Percentiles rank a stretch among this genome's conserved stretches.
phyloP scores from a whole-genome alignment of 2,888 invertebrate species.

The Pollenia amentaria region DNA sequence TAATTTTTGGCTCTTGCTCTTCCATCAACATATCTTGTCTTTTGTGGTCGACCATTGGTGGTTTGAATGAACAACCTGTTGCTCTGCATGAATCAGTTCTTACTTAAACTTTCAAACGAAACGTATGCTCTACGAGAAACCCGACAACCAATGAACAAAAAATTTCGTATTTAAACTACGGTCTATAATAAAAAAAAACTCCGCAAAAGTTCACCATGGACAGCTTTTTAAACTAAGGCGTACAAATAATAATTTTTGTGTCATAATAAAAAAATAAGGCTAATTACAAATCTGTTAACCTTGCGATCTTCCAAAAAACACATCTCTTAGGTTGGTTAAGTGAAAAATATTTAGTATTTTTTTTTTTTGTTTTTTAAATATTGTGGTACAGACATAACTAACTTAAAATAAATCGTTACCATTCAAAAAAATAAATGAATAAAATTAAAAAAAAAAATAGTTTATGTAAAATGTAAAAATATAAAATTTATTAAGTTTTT shows the following conservation, averaged over 20 bases:
- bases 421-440: too few relatives aligned
- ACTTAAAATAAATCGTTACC: too few relatives aligned
- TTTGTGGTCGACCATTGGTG: conserved; percentile 48
- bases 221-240: not conserved
- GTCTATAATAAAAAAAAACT: not conserved
- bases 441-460: too few relatives aligned
- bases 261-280: not conserved
- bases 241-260: conserved; percentile 15
- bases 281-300: not conserved
- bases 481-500: too few relatives aligned
- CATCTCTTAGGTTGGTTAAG: conserved; percentile 38
- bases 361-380: not conserved
- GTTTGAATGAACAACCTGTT: conserved; percentile 67
- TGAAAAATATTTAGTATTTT: not conserved
- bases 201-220: not conserved
- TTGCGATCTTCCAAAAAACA: not conserved
- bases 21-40: conserved; percentile 45
- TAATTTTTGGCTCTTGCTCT: conserved; percentile 53
- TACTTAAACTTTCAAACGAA: conserved; percentile 60
- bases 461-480: too few relatives aligned
- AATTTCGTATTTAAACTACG: not conserved
- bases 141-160: not conserved
- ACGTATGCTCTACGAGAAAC: conserved; percentile 46
- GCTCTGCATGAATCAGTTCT: conserved; percentile 62
- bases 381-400: too few relatives aligned